Base-by-base conservation (phyloP, 2,888 invertebrate species). In the Piscicola geometra region DNA sequence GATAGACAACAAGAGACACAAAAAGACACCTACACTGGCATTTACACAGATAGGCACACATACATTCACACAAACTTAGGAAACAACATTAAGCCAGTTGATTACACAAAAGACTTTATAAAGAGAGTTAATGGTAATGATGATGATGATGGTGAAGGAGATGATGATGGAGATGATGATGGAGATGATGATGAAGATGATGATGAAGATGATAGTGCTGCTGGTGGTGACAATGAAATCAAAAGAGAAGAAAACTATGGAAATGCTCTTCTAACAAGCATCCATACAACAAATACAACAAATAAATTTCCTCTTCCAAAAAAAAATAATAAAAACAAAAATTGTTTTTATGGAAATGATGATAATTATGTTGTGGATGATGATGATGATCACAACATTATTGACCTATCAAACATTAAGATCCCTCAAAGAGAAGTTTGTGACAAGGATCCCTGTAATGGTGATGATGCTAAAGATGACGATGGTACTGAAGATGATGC, bases 401-500 rank as follows among this genome's bases (percentile, higher is more conserved):
- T 64, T n/a, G 64, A 64, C 21, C 21, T 64, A n/a, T 64, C 64
- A n/a, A 30, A 64, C 5, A n/a, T 5, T 9, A 41, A 41, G 15
- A 9, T 41, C 15, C 41, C 41, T 41, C 5, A 41, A 41, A 41
- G 5, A 41, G 41, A 41, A 41, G 41, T 15, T 41, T 41, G 5
- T 41, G 41, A 5, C 41, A 41, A n/a, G n/a, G n/a, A n/a, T n/a
- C n/a, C n/a, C n/a, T n/a, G n/a, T 47, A 47, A 56, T n/a, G 25
- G 25, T 56, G 25, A 56, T 15, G 60, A 5, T 56, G 5, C 3
- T 25, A 25, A 56, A 56, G n/a, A 56, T 18, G 60, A 56, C 21
- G 60, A 56, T 56, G 60, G 60, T 56, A n/a, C 5, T 56, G 60
- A 56, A 3, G n/a, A 56, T 56, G 60, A 25, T 56, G 60, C 9